Evolutionary conservation across 1,140 invertebrate genomes (phyloP), one percentile per base, ranked within the genome.

Genomic region (Aethina tumida): DNA sequence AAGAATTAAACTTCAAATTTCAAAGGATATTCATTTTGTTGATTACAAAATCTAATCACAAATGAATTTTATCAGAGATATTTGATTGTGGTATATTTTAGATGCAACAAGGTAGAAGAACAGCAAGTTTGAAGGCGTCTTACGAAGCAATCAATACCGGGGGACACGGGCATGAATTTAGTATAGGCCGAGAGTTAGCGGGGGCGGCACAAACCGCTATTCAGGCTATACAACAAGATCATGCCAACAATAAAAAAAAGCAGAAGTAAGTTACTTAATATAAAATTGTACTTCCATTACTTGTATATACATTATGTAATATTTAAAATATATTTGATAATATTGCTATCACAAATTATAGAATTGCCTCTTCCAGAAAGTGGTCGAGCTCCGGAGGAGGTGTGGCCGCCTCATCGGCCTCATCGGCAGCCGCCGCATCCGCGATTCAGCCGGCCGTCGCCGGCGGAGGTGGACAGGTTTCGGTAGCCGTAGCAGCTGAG

Each of bases 51-150:
- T n/a, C n/a, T n/a, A n/a, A n/a, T n/a, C n/a, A n/a, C n/a, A n/a
- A n/a, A n/a, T n/a, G n/a, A n/a, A n/a, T n/a, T n/a, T n/a, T n/a
- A n/a, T n/a, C n/a, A n/a, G n/a, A n/a, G n/a, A n/a, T n/a, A n/a
- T n/a, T n/a, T n/a, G n/a, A 33, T 43, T 44, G 5, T 40, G 5
- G 19, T 49, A 33, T n/a, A 17, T 39, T 53, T 30, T 40, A 84
- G 74, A 92, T 96, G 84, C 88, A 91, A 55, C 88, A 95, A 48
- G 93, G 93, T 0, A 70, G 93, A 39, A 71, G 93, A 29, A 95
- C 92, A 0, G 89, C 91, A 2, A 92, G 89, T 56, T 65, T 97
- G 35, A 97, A 97, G 65, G 92, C 93, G 10, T 95, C 90, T 32
- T 91, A 90, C 52, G 88, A 93, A 62, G 89, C 88, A 0, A 84